Conservation (phyloP, 2,113 vertebrate genomes). For the Myiopsitta monachus region DNA sequence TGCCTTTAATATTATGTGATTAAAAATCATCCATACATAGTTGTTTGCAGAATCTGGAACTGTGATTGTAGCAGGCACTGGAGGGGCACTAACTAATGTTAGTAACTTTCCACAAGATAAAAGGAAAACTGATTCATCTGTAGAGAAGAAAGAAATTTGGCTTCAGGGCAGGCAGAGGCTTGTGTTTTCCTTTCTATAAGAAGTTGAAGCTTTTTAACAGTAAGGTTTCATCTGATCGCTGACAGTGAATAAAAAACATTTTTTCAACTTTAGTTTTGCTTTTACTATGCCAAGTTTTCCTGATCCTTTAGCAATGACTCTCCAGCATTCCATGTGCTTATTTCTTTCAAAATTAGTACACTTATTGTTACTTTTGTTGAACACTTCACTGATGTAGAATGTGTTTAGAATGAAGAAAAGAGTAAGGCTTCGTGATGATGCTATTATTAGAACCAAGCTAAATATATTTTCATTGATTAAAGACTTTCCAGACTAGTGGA, state of each 20-base stretch:
- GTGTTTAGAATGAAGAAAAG: background rate
- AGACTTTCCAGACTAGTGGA: background rate
- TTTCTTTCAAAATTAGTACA: background rate
- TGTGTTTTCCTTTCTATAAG: background rate
- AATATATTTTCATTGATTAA: background rate
- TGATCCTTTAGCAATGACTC: background rate
- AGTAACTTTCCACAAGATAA: background rate
- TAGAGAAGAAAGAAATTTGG: constrained; percentile 12
- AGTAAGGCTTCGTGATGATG: background rate
- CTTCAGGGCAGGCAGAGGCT: background rate
- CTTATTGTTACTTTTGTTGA: background rate
- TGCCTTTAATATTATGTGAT: background rate
- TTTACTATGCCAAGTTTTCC: background rate
- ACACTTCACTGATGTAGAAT: fast-evolving
- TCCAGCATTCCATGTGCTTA: background rate
- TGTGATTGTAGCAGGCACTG: background rate
- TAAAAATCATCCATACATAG: background rate
- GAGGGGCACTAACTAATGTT: background rate
- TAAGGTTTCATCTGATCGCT: background rate
- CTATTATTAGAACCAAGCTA: background rate
- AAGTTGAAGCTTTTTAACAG: background rate
- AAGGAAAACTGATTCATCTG: background rate
- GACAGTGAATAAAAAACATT: background rate
- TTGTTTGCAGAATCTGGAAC: background rate
- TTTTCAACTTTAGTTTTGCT: background rate